phyloP scores from a whole-genome alignment of 2,888 invertebrate genomes.

The Drosophila quinaria region DNA sequence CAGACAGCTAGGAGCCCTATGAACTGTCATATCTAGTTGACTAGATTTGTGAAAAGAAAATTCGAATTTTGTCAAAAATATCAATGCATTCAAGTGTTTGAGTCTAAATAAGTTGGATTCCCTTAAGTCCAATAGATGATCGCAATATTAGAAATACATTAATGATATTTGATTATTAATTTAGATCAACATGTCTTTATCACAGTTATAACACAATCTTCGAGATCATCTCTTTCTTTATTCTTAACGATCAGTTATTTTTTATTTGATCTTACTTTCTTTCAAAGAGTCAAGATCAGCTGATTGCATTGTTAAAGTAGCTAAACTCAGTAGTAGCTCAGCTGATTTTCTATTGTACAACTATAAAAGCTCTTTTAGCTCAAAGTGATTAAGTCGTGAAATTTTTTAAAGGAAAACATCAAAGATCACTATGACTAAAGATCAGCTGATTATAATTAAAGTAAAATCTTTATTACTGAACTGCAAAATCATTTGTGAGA shows the following conservation, averaged over 20 bases:
- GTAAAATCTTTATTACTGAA: not conserved
- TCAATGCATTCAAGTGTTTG: no score
- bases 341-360: not conserved
- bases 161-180: no score
- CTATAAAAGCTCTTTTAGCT: not conserved
- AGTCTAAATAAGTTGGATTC: no score
- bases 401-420: not conserved
- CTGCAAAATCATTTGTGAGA: not conserved
- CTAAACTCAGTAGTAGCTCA: not conserved
- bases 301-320: not conserved
- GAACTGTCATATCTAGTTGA: not conserved
- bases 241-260: no score
- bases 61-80: no score
- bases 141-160: no score
- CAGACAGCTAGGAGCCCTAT: not conserved
- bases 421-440: not conserved
- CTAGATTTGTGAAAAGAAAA: not conserved
- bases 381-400: not conserved
- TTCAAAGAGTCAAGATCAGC: not conserved
- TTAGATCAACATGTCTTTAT: no score
- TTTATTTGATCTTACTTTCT: no score
- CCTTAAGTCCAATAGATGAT: no score
- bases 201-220: no score
- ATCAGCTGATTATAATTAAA: slow-evolving; percentile 3
- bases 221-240: no score